These are phyloP conservation scores for Rallus limicola DNA, from an alignment of 2,113 vertebrate genomes.

Conservation along the genomic window DNA sequence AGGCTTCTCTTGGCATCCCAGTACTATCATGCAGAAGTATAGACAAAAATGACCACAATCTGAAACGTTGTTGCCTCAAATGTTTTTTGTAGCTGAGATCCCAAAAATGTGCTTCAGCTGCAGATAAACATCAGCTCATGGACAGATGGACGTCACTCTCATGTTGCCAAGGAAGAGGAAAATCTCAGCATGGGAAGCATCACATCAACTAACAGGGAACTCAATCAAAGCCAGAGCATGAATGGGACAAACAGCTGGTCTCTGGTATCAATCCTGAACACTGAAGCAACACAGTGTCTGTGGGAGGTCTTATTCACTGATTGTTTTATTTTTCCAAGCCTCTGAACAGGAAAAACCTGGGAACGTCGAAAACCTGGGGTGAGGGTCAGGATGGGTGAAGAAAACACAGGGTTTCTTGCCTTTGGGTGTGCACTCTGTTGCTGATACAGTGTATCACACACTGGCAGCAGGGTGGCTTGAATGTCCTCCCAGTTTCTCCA, in stretches of 20 bases:
- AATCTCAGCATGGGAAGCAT: not conserved
- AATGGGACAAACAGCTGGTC: not conserved
- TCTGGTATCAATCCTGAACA: not conserved
- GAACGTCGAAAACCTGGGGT: not conserved
- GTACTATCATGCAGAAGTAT: not conserved
- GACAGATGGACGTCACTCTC: not conserved
- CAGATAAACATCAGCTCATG: not conserved
- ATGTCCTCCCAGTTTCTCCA: conserved; percentile 10
- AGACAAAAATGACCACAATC: not conserved
- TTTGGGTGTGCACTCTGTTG: not conserved
- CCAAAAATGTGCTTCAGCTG: not conserved
- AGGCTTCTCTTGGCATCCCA: not conserved
- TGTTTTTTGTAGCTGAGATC: not conserved
- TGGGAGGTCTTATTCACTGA: not conserved
- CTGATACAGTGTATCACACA: not conserved
- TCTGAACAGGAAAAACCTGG: not conserved
- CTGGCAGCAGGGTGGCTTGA: not conserved
- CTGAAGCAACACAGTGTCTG: not conserved
- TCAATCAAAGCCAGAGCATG: not conserved
- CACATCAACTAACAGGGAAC: not conserved
- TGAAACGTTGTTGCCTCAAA: not conserved
- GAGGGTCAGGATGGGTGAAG: not conserved
- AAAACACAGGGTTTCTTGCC: not conserved
- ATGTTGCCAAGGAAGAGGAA: not conserved
- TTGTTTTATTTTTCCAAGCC: not conserved